Evolutionary conservation across 2,113 vertebrate genomes (phyloP), one percentile per base, ranked within the genome.

Genomic region (Embiotoca jacksoni): DNA sequence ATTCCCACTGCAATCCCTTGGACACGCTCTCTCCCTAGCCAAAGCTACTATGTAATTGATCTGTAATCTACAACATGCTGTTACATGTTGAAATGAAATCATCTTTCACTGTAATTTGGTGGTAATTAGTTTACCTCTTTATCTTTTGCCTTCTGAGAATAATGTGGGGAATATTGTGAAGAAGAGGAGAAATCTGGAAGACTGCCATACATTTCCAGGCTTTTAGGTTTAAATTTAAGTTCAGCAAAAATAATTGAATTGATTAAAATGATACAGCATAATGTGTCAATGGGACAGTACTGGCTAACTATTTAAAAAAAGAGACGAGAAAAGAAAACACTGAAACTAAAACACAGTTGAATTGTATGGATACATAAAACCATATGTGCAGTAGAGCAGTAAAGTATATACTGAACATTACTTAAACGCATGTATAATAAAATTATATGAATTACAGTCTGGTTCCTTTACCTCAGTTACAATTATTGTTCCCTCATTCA

Each of bases 81-180:
- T 53, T 32, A 16, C 9, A 7, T 36, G 13, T 49, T 49, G 46
- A 52, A 66, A 52, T 37, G 3, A 50, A 50, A 36, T 35, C 4
- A 1, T 23, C 2, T 10, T 30, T 23, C 2, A 15, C 16, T 36
- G 0, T n/a, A 74, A 4, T 47, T 56, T 55, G 30, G 2, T 41
- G 35, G 5, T 56, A 30, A 37, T 54, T 30, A 41, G 30, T 33
- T 56, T 33, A 6, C 9, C 0, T 0, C 33, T 60, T 63, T 56
- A 70, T 32, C 35, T 23, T 54, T 11, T 14, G 23, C 23, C 5
- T 8, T 55, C 7, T 31, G 31, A 73, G 11, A 47, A 64, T 64
- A 54, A 41, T 49, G 58, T 66, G 10, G 41, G 71, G 10, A 46
- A 58, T 53, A 53, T 33, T 37, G 53, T 62, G 15, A 14, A 50